Percentiles rank a stretch among this genome's conserved stretches.
Evolutionary conservation across 2,888 invertebrate genomes (phyloP).

Genomic region (Megastigmus dorsalis): DNA sequence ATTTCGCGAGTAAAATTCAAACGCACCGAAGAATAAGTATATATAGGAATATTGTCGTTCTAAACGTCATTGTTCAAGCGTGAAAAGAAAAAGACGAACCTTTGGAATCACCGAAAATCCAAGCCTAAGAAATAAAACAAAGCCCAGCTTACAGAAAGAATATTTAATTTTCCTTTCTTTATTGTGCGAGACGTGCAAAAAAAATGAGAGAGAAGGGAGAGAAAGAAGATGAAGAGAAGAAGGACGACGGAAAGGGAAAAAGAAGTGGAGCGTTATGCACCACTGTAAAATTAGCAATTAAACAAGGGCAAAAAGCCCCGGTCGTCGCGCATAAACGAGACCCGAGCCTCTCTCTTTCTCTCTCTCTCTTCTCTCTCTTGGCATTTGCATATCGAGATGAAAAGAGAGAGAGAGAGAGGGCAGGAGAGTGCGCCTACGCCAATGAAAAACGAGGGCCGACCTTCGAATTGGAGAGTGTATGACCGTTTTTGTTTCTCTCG

Average conservation of each 20-base stretch:
- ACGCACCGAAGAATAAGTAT: too few relatives aligned
- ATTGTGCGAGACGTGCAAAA: constrained; percentile 28
- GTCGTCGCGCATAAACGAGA: constrained; percentile 7
- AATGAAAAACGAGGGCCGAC: constrained; percentile 68
- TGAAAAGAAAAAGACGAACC: too few relatives aligned
- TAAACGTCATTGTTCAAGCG: too few relatives aligned
- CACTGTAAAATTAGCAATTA: constrained; percentile 51
- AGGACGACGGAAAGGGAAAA: neutral
- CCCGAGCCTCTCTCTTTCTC: too few relatives aligned
- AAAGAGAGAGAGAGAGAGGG: constrained; percentile 14
- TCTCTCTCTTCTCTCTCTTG: too few relatives aligned
- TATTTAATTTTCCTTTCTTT: constrained; percentile 44
- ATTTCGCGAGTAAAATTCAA: constrained; percentile 4
- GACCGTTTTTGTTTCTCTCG: constrained; percentile 69
- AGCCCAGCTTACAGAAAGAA: constrained; percentile 22
- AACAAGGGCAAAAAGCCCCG: constrained; percentile 43
- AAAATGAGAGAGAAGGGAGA: neutral
- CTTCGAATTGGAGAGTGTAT: constrained; percentile 69
- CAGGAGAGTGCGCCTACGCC: constrained; percentile 61
- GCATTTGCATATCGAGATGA: constrained; percentile 51
- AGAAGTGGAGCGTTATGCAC: constrained; percentile 5
- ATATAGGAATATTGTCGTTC: too few relatives aligned
- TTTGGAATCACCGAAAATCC: neutral
- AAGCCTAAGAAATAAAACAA: neutral
- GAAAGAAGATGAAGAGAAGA: constrained; percentile 4